phyloP scores from a whole-genome alignment of 2,113 vertebrate species.

The Speoplatyrhinus poulsoni region DNA sequence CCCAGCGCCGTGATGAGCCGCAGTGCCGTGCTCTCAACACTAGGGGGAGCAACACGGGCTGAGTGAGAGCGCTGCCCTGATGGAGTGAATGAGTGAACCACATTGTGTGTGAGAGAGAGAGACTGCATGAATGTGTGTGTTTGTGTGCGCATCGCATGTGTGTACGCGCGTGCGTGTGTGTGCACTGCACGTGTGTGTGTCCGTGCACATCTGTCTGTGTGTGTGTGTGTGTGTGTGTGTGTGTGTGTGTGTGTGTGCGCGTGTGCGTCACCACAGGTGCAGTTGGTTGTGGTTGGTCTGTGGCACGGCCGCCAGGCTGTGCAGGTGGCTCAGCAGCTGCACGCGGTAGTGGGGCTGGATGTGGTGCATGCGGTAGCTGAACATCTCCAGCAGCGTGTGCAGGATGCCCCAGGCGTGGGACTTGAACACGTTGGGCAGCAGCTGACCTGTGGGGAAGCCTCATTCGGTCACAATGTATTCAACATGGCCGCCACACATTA shows the following conservation, averaged over 20 bases:
- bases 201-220: not conserved
- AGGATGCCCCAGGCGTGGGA: constrained; percentile 97
- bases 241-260: not conserved
- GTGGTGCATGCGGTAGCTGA: constrained; percentile 99
- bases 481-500: too few relatives aligned
- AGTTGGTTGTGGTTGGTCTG: constrained; percentile 99
- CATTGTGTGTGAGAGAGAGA: not conserved
- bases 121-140: not conserved
- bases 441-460: constrained; percentile 80
- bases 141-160: not conserved
- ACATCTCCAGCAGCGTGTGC: constrained; percentile 97
- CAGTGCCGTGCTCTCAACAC: constrained; percentile 95
- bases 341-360: constrained; percentile 98
- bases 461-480: not conserved
- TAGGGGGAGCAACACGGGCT: constrained; percentile 51
- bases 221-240: not conserved
- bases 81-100: too few relatives aligned
- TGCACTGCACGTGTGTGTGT: not conserved
- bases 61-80: too few relatives aligned
- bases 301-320: constrained; percentile 92
- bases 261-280: constrained; percentile 84
- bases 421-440: constrained; percentile 96
- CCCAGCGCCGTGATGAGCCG: constrained; percentile 94
- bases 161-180: not conserved
- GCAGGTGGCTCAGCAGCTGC: constrained; percentile 95